Percentiles rank a stretch among this genome's conserved stretches.
phyloP scores from a whole-genome alignment of 1,140 invertebrate genomes.

The Trichonephila inaurata region DNA sequence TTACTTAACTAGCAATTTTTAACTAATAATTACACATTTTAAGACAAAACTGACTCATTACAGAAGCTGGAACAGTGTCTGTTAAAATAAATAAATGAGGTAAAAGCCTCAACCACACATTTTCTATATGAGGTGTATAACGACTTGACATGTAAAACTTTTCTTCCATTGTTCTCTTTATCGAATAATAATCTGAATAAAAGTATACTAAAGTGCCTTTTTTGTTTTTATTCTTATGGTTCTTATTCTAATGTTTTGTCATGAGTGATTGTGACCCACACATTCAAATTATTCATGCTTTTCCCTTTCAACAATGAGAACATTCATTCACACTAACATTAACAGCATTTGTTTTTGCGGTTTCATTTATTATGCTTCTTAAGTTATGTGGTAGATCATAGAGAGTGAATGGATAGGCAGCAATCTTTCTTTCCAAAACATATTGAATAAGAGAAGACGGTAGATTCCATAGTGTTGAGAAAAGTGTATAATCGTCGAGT shows the following conservation, averaged over 20 bases:
- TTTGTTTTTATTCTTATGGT: not conserved
- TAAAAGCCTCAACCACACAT: too few species aligned
- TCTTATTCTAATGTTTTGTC: not conserved
- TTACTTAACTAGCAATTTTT: too few species aligned
- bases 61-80: too few species aligned
- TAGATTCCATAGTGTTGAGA: too few species aligned
- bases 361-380: not conserved
- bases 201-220: not conserved
- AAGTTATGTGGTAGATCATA: not conserved
- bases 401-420: not conserved
- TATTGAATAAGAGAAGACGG: too few species aligned
- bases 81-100: too few species aligned
- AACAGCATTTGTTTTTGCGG: not conserved
- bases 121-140: not conserved
- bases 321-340: not conserved
- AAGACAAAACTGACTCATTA: too few species aligned
- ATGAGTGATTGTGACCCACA: not conserved
- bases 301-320: not conserved
- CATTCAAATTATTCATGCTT: not conserved
- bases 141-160: not conserved
- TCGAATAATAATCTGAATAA: slow-evolving; percentile 15
- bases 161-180: slow-evolving; percentile 13
- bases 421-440: not conserved
- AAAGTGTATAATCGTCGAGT: too few species aligned
- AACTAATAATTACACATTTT: too few species aligned